A percentile compares a stretch with the other conserved stretches of the same genome.
These are phyloP conservation scores for Thalassoma bifasciatum DNA, from an alignment of 2,113 vertebrate genomes.

Conservation along the genomic window DNA sequence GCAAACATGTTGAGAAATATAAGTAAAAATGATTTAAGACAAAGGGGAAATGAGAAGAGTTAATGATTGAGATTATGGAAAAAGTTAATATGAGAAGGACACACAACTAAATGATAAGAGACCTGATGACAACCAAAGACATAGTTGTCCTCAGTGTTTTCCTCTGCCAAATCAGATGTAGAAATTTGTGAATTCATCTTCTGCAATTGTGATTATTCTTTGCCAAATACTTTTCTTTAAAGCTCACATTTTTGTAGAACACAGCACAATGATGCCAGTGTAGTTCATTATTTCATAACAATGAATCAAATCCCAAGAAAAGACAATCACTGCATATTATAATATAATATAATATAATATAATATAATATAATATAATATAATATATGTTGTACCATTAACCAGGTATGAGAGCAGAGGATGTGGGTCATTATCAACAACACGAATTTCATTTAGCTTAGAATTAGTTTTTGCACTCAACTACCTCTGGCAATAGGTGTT, in stretches of 20 bases:
- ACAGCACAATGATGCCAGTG: neutral
- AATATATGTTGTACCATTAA: no score
- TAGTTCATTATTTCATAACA: constrained; percentile 14
- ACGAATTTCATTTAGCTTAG: no score
- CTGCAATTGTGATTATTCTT: neutral
- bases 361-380: no score
- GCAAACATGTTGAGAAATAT: constrained; percentile 2
- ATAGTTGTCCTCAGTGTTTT: constrained; percentile 10
- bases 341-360: no score
- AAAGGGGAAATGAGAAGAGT: constrained; percentile 23
- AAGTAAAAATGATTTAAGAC: neutral
- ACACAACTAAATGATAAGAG: constrained; percentile 17
- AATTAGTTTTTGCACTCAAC: no score
- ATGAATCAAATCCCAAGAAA: constrained; percentile 35
- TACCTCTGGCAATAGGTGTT: no score
- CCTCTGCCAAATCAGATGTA: constrained; percentile 24
- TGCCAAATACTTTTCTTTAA: neutral
- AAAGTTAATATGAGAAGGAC: constrained; percentile 25
- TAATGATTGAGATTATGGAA: constrained; percentile 20
- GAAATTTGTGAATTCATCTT: neutral
- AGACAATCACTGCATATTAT: neutral
- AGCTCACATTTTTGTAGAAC: neutral
- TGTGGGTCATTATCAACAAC: no score
- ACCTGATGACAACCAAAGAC: constrained; percentile 21
- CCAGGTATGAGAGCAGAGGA: no score